phyloP scores from a whole-genome alignment of 2,113 vertebrate genomes.

The Silurus asotus region DNA sequence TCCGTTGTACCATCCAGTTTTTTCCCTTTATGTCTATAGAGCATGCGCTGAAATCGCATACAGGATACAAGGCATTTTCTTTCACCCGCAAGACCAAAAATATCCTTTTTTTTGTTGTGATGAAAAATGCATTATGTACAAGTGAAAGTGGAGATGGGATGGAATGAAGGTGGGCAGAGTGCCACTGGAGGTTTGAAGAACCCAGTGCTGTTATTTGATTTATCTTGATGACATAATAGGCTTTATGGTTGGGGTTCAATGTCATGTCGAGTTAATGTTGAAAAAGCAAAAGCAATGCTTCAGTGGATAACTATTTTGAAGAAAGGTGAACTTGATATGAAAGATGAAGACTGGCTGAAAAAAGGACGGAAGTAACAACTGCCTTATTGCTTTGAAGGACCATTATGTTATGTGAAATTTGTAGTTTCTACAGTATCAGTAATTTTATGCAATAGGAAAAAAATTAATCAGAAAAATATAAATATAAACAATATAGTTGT shows the following conservation, averaged over 20 bases:
- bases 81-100: constrained; percentile 31
- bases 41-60: background rate
- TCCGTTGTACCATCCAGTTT: background rate
- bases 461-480: background rate
- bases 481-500: background rate
- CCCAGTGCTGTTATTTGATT: constrained; percentile 24
- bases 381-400: background rate
- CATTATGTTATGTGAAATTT: constrained; percentile 8
- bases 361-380: background rate
- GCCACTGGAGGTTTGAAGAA: constrained; percentile 5
- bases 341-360: constrained; percentile 27
- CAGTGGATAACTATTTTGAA: background rate
- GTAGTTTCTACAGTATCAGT: background rate
- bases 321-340: background rate
- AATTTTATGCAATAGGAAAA: background rate
- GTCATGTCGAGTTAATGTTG: background rate
- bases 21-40: background rate
- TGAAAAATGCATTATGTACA: constrained; percentile 36
- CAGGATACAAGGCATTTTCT: constrained; percentile 1
- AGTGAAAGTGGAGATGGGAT: background rate
- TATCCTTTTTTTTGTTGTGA: constrained; percentile 18
- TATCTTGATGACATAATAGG: constrained; percentile 37
- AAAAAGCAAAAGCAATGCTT: constrained; percentile 17
- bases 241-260: constrained; percentile 10
- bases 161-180: constrained; percentile 13